A percentile compares a stretch with the other conserved stretches of the same genome.
Evolutionary conservation across 2,888 invertebrate genomes (phyloP).

Genomic region (Diogma glabrata): DNA sequence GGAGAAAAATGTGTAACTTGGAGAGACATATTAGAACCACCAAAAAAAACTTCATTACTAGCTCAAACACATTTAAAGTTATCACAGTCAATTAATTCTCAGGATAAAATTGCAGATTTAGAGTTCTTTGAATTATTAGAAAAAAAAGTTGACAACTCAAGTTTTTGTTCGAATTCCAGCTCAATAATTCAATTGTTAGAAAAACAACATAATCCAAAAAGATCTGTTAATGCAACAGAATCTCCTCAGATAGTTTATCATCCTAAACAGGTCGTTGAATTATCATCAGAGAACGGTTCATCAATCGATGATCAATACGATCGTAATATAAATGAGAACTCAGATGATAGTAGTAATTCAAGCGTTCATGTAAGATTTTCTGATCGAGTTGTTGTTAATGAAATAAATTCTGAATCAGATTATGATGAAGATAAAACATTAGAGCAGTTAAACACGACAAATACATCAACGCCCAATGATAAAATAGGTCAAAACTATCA

Average conservation of each 20-base stretch:
- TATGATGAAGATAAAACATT: slow-evolving; percentile 8
- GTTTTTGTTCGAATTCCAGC: slow-evolving; percentile 58
- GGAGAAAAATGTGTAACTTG: no score
- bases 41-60: no score
- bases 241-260: slow-evolving; percentile 1
- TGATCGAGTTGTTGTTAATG: slow-evolving; percentile 15
- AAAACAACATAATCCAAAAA: slow-evolving; percentile 33
- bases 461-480: slow-evolving; percentile 17
- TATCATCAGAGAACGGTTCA: no score
- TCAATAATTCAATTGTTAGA: slow-evolving; percentile 40
- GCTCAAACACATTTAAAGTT: no score
- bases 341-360: slow-evolving; percentile 12
- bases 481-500: slow-evolving; percentile 25
- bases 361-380: slow-evolving; percentile 17
- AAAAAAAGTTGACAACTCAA: slow-evolving; percentile 56
- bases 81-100: no score
- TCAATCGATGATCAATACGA: no score
- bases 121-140: slow-evolving; percentile 69
- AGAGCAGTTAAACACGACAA: slow-evolving; percentile 9
- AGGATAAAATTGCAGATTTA: slow-evolving; percentile 43
- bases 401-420: slow-evolving; percentile 14
- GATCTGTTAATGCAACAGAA: slow-evolving; percentile 24
- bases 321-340: no score
- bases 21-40: no score
- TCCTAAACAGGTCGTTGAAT: slow-evolving; percentile 9